A percentile compares a stretch with the other conserved stretches of the same genome.
Evolutionary conservation across 2,113 vertebrate genomes (phyloP).

Genomic region (Hydropotes inermis): DNA sequence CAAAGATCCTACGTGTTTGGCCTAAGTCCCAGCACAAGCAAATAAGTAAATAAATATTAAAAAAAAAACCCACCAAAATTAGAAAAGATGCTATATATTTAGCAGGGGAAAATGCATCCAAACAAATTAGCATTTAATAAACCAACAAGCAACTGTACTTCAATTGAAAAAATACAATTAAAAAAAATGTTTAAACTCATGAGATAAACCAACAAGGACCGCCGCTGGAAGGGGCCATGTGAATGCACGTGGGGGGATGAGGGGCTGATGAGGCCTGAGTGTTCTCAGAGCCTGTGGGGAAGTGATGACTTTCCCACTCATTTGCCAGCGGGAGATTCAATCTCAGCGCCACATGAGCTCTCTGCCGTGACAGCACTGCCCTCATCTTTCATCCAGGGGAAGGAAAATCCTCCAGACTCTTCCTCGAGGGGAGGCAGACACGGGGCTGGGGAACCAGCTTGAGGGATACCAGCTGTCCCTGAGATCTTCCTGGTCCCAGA

Average conservation of each 20-base stretch:
- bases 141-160: background rate
- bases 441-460: background rate
- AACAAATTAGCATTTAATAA: background rate
- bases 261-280: background rate
- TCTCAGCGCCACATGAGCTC: fast-evolving
- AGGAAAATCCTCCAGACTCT: background rate
- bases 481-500: background rate
- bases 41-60: background rate
- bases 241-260: background rate
- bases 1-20: background rate
- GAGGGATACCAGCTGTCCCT: too few species aligned
- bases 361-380: background rate
- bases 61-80: background rate
- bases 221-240: background rate
- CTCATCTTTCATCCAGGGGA: background rate
- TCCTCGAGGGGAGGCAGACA: background rate
- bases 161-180: background rate
- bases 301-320: background rate
- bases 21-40: background rate
- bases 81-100: background rate
- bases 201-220: background rate
- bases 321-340: background rate
- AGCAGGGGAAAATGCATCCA: background rate
- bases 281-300: background rate
- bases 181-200: background rate